phyloP scores from a whole-genome alignment of 1,140 invertebrate species.

The Scaptodrosophila lebanonensis region DNA sequence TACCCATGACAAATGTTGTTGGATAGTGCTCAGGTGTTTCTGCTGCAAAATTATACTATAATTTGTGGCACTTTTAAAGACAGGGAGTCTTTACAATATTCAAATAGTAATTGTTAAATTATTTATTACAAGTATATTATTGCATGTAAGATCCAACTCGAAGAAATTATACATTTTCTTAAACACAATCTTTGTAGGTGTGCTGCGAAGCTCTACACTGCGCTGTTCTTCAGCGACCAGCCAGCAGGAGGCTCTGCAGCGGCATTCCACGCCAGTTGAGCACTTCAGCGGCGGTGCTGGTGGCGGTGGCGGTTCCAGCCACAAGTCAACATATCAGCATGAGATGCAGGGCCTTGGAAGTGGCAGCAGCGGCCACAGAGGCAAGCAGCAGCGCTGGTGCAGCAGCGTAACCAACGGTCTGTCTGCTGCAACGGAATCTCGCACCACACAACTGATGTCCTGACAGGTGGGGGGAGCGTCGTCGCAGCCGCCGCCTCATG shows the following conservation, averaged over 20 bases:
- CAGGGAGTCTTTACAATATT: too few species aligned
- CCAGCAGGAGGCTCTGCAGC: constrained; percentile 28
- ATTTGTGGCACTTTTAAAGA: too few species aligned
- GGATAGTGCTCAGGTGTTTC: too few species aligned
- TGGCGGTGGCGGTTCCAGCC: constrained; percentile 4
- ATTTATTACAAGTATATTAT: too few species aligned
- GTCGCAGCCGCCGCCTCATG: background rate
- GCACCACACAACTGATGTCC: constrained; percentile 52
- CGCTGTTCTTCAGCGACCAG: constrained; percentile 1
- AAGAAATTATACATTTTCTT: too few species aligned
- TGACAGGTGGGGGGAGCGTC: constrained; percentile 39
- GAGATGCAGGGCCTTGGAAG: constrained; percentile 52
- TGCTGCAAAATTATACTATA: too few species aligned
- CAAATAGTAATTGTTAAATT: too few species aligned
- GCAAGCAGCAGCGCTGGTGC: background rate
- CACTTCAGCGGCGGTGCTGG: constrained; percentile 12
- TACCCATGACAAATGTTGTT: too few species aligned
- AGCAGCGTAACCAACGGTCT: constrained; percentile 2
- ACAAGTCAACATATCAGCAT: constrained; percentile 44
- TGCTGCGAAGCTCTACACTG: constrained; percentile 32
- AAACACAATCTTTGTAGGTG: constrained; percentile 36
- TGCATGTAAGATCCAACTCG: too few species aligned
- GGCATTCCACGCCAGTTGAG: constrained; percentile 23
- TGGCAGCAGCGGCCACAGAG: constrained; percentile 16
- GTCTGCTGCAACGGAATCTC: constrained; percentile 13